Conservation (phyloP, 2,797 vertebrate genomes). For the Sebastiscus albofasciatus region DNA sequence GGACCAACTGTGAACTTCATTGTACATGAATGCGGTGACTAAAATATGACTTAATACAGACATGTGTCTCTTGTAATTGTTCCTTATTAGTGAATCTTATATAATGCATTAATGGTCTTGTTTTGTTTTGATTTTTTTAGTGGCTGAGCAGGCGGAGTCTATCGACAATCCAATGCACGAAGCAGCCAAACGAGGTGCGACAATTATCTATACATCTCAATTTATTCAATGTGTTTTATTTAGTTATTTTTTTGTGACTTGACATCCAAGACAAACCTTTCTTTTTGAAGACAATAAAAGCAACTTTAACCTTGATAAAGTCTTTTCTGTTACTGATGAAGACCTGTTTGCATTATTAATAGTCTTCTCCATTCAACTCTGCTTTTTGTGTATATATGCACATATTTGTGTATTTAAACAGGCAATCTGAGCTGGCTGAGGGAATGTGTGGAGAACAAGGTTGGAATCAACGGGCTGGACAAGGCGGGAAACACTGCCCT, state of each 20-base stretch:
- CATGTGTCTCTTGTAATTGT: not conserved
- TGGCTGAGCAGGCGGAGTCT: slow-evolving; percentile 95
- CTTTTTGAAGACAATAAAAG: not conserved
- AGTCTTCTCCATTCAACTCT: not conserved
- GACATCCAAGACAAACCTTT: not conserved
- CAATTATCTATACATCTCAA: not conserved
- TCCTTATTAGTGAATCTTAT: not conserved
- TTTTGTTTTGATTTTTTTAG: slow-evolving; percentile 73
- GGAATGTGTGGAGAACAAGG: slow-evolving; percentile 96
- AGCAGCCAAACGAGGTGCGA: slow-evolving; percentile 94
- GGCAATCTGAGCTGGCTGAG: slow-evolving; percentile 98
- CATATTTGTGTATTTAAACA: slow-evolving; percentile 64
- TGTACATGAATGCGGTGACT: not conserved
- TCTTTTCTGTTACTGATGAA: not conserved
- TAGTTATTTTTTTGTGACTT: not conserved
- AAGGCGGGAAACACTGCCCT: slow-evolving; percentile 97
- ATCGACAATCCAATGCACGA: slow-evolving; percentile 98
- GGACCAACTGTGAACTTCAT: not conserved
- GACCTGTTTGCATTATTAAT: not conserved
- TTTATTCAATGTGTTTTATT: not conserved
- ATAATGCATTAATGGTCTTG: not conserved
- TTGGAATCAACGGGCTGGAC: slow-evolving; percentile 95
- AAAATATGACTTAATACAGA: not conserved
- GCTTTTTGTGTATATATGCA: not conserved
- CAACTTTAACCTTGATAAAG: not conserved